Percentiles rank a stretch among this genome's conserved stretches.
phyloP scores from a whole-genome alignment of 2,797 vertebrate genomes.

The Hippoglossus hippoglossus region DNA sequence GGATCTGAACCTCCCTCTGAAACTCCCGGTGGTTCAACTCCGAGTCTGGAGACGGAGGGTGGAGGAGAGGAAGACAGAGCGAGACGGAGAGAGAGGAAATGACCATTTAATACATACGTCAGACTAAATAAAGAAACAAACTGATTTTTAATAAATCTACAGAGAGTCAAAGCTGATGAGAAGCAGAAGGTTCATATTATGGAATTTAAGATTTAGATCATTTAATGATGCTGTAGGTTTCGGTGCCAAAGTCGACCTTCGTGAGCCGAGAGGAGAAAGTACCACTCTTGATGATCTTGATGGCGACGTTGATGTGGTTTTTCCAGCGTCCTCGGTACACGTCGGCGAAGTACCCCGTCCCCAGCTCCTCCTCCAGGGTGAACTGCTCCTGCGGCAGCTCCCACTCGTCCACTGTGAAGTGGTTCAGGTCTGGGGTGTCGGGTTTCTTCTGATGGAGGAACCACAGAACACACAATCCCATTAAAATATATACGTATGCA shows the following conservation, averaged over 20 bases:
- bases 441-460: conserved; percentile 76
- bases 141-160: too few relatives aligned
- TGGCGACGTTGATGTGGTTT: conserved; percentile 82
- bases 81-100: background rate
- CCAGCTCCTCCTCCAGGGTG: conserved; percentile 80
- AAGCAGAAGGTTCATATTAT: too few relatives aligned
- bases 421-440: conserved; percentile 66
- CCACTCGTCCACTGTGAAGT: conserved; percentile 83
- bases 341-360: conserved; percentile 84
- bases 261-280: background rate
- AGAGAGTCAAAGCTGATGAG: too few relatives aligned
- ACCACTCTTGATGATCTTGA: conserved; percentile 84
- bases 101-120: background rate
- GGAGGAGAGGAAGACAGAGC: background rate
- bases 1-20: conserved; percentile 83
- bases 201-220: too few relatives aligned
- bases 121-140: too few relatives aligned
- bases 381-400: conserved; percentile 87
- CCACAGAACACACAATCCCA: background rate
- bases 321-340: conserved; percentile 88
- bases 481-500: too few relatives aligned
- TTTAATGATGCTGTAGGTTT: too few relatives aligned
- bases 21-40: conserved; percentile 82
- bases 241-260: too few relatives aligned
- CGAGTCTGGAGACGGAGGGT: conserved; percentile 48